Evolutionary conservation across 2,888 invertebrate genomes (phyloP).

Genomic region (Dryococelus australis): DNA sequence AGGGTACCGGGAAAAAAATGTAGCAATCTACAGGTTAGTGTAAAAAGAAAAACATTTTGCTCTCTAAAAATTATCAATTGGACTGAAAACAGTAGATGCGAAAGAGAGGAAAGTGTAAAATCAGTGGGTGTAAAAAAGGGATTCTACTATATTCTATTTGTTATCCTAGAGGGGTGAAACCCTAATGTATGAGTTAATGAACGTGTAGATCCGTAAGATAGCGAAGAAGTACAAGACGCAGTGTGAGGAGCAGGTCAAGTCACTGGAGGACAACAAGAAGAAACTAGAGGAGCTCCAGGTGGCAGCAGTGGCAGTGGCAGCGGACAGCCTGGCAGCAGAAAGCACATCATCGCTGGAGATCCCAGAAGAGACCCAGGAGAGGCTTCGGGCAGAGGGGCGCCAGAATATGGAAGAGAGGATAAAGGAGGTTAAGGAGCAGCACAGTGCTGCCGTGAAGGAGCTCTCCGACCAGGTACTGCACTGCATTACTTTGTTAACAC

Average conservation of each 20-base stretch:
- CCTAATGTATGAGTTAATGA: no score
- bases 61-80: no score
- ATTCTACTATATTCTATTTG: no score
- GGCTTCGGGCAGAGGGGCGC: slow-evolving; percentile 60
- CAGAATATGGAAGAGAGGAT: slow-evolving; percentile 58
- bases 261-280: slow-evolving; percentile 69
- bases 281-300: slow-evolving; percentile 62
- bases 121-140: no score
- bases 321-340: slow-evolving; percentile 29
- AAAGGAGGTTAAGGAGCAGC: slow-evolving; percentile 58
- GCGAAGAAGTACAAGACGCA: slow-evolving; percentile 92
- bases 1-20: no score
- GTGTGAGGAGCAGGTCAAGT: slow-evolving; percentile 77
- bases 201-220: slow-evolving; percentile 79
- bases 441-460: slow-evolving; percentile 60
- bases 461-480: slow-evolving; percentile 58
- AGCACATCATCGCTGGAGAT: slow-evolving; percentile 24
- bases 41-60: no score
- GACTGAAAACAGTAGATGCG: no score
- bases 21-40: no score
- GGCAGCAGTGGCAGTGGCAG: slow-evolving; percentile 49
- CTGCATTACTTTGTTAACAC: slow-evolving; percentile 49
- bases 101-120: no score
- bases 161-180: no score
- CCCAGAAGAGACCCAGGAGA: slow-evolving; percentile 58